Percentiles rank a stretch among this genome's conserved stretches.
phyloP scores from a whole-genome alignment of 2,113 vertebrate genomes.

The Planiliza haematocheilus region DNA sequence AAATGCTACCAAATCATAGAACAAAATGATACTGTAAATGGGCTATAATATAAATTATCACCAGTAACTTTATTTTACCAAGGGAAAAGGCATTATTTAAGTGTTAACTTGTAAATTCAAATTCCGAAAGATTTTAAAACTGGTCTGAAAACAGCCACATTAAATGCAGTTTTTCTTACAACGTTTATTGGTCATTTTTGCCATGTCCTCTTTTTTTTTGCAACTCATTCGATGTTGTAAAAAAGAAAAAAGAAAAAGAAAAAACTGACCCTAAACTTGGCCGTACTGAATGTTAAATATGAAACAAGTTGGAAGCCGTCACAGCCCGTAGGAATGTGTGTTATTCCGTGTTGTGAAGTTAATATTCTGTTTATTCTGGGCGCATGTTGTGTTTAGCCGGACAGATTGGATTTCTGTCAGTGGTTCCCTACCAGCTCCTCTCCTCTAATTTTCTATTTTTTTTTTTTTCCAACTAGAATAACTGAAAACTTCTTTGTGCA shows the following conservation, averaged over 20 bases:
- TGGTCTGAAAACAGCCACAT: too few relatives aligned
- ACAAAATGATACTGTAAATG: background rate
- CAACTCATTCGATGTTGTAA: constrained; percentile 1
- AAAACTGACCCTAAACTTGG: constrained; percentile 21
- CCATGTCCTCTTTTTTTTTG: background rate
- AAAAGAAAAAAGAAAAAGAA: background rate
- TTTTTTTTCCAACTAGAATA: constrained; percentile 48
- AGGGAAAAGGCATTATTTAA: background rate
- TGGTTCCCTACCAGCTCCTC: constrained; percentile 47
- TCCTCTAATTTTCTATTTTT: constrained; percentile 52
- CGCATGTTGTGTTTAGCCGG: constrained; percentile 60
- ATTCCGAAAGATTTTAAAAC: too few relatives aligned
- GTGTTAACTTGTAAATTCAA: background rate
- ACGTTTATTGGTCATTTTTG: background rate
- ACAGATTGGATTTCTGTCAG: constrained; percentile 63
- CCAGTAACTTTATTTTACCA: background rate
- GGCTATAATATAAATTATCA: background rate
- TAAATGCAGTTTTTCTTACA: too few relatives aligned
- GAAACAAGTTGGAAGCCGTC: constrained; percentile 25
- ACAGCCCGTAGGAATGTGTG: constrained; percentile 18
- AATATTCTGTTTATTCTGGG: constrained; percentile 17
- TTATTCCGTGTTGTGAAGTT: constrained; percentile 26
- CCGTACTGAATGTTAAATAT: constrained; percentile 1
- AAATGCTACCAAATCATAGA: background rate
- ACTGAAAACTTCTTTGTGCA: constrained; percentile 62